Conservation (phyloP, 64 coral and sea anemone genomes). For the Pocillopora damicornis region DNA sequence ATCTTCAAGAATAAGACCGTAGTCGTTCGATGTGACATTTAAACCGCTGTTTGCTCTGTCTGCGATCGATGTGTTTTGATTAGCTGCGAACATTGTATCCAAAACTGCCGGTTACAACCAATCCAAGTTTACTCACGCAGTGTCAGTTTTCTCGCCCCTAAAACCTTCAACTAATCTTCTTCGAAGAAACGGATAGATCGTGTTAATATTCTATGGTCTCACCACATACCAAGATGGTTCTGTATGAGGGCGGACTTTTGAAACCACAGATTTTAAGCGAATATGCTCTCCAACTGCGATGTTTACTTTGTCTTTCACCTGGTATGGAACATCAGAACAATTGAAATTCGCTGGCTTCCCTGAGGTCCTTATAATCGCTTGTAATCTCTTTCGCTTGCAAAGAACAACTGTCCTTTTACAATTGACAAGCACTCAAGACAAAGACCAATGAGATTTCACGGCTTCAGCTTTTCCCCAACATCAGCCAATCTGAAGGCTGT, state of each 20-base stretch:
- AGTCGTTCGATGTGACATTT: not conserved
- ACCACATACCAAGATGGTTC: not conserved
- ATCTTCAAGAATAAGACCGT: slow-evolving; percentile 11
- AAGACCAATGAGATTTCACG: slow-evolving; percentile 19
- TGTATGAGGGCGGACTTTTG: not conserved
- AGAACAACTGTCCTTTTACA: slow-evolving; percentile 22
- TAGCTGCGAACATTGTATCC: not conserved
- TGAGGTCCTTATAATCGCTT: not conserved
- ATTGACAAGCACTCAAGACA: slow-evolving; percentile 32
- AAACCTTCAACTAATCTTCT: not conserved
- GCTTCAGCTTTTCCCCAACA: not conserved
- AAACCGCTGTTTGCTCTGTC: slow-evolving; percentile 1
- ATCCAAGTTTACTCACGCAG: not conserved
- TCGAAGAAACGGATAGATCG: not conserved
- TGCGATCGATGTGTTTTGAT: slow-evolving; percentile 12
- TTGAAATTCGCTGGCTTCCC: not conserved
- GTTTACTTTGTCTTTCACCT: slow-evolving; percentile 33
- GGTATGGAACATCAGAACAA: slow-evolving; percentile 13
- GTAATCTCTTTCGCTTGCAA: slow-evolving; percentile 3
- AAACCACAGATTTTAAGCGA: slow-evolving; percentile 19
- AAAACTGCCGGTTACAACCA: not conserved
- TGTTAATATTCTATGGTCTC: slow-evolving; percentile 5
- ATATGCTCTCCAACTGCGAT: slow-evolving; percentile 9
- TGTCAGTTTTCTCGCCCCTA: not conserved
- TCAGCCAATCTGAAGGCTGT: not conserved